Base-by-base conservation (phyloP, 2,113 vertebrate species). In the Antechinus flavipes region DNA sequence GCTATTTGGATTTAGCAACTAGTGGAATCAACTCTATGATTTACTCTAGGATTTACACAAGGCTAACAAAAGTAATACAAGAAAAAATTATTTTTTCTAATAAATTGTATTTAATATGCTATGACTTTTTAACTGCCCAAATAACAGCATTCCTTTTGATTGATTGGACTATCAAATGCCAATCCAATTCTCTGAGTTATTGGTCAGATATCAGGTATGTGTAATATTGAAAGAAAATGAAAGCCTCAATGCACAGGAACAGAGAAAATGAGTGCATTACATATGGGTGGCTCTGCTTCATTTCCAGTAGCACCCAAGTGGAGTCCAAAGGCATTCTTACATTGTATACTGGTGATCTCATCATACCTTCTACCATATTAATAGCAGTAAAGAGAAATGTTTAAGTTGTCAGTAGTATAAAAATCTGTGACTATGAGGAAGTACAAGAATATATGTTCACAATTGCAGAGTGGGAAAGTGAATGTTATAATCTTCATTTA, bases 401-500 rank as follows among this genome's bases (percentile, higher is more conserved):
- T 2, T 46, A 55, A n/a, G 22, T 35, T 47, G 26, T 16, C 22
- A 11, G 16, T 0, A 16, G 8, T 6, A 6, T 4, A 55, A 4
- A 24, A 0, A 14, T 30, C 30, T 68, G 11, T 2, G 50, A 42
- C 3, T 50, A 22, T 10, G 26, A 52, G 12, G 14, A 92, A 22
- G 16, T 10, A 27, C 0, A n/a, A 16, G 26, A 30, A 54, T 8
- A 49, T 14, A 24, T 11, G 2, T 23, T 53, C 27, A 49, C 0
- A 90, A 22, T 25, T 12, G 5, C 7, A n/a, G 16, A 8, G 0
- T 19, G 52, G 4, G 22, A 27, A 46, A 49, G 24, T 53, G 19
- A 89, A 52, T 0, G 0, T 8, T 0, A 6, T 6, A 9, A 22
- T 4, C 19, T 7, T 3, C 10, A 8, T 49, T 24, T 4, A 14